Evolutionary conservation across 64 coral and sea anemone species (phyloP), one percentile per base, ranked within the genome.

Genomic region (Stichodactyla helianthus): DNA sequence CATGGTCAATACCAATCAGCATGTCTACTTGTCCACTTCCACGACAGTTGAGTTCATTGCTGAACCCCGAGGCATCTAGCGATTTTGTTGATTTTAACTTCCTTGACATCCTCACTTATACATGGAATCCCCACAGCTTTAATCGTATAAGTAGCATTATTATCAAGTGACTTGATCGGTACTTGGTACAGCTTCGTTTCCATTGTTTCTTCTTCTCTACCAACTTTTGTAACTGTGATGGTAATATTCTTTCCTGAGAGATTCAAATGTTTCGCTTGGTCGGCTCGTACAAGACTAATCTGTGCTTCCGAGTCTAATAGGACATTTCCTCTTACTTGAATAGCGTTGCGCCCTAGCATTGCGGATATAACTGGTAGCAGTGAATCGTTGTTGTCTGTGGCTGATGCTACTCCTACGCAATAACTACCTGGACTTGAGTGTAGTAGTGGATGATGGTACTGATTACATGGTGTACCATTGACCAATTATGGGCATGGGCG

Each of bases 111-210:
- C 1, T 95, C 89, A 59, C 80, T 91, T 15, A 91, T 91, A 5
- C 20, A 52, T 5, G 82, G 25, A 15, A 91, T 95, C 9, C 93
- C 86, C 4, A 95, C 91, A 9, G 93, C 89, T 53, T 95, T 86
- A 7, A 93, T 52, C 5, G 70, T 52, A 20, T 56, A 92, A 9
- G n/a, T 87, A 15, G 60, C 71, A 23, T 26, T 28, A 19, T 61
- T 63, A 16, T 55, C 52, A 4, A 78, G 50, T n/a, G 50, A 81
- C 1, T 51, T 50, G 52, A 91, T 35, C 26, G 74, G 70, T 17
- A 86, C 70, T 51, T 25, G 25, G 60, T 91, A 91, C 4, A 86
- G 67, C 44, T 91, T 91, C 0, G 84, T 86, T 16, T 27, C 18
- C 15, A 91, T 91, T 4, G 28, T 79, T 82, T 91, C 84, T 13